Percentiles rank a stretch among this genome's conserved stretches.
Conservation (phyloP, 2,113 vertebrate genomes). For the Phalacrocorax pelagicus region DNA sequence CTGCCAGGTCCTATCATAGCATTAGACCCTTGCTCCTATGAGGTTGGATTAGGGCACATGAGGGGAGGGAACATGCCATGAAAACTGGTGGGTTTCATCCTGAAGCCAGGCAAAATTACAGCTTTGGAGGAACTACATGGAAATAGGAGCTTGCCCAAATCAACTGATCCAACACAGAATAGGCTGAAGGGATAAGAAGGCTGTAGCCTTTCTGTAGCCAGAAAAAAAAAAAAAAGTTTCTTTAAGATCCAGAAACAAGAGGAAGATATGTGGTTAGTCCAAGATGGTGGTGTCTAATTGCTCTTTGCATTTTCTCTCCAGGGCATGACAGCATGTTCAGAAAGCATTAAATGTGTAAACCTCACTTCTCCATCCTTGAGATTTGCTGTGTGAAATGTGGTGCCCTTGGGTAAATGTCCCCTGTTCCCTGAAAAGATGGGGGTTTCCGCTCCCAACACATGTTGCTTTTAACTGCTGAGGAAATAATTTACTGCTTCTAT, state of each 20-base stretch:
- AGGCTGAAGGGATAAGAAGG: not conserved
- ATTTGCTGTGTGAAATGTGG: not conserved
- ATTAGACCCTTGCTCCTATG: not conserved
- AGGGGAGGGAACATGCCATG: not conserved
- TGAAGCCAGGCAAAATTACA: not conserved
- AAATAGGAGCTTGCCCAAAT: not conserved
- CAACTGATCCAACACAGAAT: not conserved
- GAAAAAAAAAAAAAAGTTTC: not conserved
- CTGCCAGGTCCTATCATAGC: not conserved
- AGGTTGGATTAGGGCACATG: not conserved
- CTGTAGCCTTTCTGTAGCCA: not conserved
- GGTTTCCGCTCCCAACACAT: not conserved
- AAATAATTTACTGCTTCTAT: not conserved
- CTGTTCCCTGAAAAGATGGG: not conserved
- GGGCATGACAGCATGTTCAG: not conserved
- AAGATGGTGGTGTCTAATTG: not conserved
- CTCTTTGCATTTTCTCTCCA: not conserved
- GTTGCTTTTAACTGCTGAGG: not conserved
- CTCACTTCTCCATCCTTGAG: not conserved
- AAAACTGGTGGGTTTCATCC: not conserved
- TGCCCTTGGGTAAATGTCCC: not conserved
- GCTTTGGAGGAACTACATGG: not conserved
- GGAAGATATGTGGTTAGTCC: not conserved
- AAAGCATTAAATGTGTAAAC: not conserved
- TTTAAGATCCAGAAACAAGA: not conserved